A percentile compares a stretch with the other conserved stretches of the same genome.
phyloP scores from a whole-genome alignment of 2,113 vertebrate species.

The Ciconia boyciana region DNA sequence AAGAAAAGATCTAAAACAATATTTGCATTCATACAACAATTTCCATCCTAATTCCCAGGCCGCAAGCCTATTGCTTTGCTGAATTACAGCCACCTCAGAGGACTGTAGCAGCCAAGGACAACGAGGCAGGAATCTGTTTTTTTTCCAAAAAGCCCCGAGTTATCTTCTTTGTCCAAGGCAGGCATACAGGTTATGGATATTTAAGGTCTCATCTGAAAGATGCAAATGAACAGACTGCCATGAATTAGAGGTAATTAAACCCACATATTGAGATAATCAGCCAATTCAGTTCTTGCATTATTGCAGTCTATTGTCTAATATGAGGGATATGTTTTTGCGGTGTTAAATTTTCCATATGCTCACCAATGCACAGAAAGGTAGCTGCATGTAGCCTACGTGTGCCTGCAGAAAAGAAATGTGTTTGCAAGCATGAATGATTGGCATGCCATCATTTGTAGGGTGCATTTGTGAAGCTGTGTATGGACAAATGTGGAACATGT shows the following conservation, averaged over 20 bases:
- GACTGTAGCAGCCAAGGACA: conserved; percentile 26
- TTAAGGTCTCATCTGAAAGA: conserved; percentile 42
- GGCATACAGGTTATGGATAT: conserved; percentile 2
- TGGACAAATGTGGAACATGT: background rate
- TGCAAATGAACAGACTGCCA: conserved; percentile 3
- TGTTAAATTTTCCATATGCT: background rate
- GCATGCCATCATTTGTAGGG: background rate
- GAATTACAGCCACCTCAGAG: conserved; percentile 25
- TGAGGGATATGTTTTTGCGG: background rate
- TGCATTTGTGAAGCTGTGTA: background rate
- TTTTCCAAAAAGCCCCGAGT: conserved; percentile 35
- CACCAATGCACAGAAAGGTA: background rate
- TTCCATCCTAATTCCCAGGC: conserved; percentile 13
- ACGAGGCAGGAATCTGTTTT: background rate
- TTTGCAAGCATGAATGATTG: background rate
- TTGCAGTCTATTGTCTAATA: background rate
- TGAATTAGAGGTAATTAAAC: conserved; percentile 52
- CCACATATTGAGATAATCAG: conserved; percentile 13
- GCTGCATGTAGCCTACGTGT: background rate
- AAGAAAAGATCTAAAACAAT: background rate
- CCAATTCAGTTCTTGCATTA: background rate
- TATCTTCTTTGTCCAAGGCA: conserved; percentile 38
- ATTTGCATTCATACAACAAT: conserved; percentile 17
- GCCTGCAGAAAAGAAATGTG: background rate
- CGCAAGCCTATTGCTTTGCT: background rate